These are phyloP conservation scores for Danaus chrysippus DNA, from an alignment of 2,888 invertebrate species.

Conservation along the genomic window DNA sequence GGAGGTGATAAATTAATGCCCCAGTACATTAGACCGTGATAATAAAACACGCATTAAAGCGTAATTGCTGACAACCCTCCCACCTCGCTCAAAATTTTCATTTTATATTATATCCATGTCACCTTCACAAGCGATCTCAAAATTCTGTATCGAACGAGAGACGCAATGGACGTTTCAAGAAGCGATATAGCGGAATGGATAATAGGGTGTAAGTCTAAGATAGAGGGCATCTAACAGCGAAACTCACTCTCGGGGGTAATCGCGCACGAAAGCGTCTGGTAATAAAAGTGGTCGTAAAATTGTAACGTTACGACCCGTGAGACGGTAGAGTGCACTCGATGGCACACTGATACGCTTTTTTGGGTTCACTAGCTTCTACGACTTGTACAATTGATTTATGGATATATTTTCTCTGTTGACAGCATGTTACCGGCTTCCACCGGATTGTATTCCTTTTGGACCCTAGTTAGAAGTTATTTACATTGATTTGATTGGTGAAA, in stretches of 20 bases:
- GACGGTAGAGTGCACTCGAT: conserved; percentile 71
- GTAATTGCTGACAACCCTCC: conserved; percentile 67
- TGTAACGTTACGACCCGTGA: conserved; percentile 75
- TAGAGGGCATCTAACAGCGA: conserved; percentile 71
- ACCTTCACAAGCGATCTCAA: conserved; percentile 9
- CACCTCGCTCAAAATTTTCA: conserved; percentile 31
- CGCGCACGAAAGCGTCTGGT: conserved; percentile 78
- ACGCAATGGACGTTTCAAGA: conserved; percentile 47
- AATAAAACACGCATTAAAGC: conserved; percentile 77
- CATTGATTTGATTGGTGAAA: conserved; percentile 13
- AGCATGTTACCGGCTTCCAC: conserved; percentile 34
- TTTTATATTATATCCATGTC: conserved; percentile 40
- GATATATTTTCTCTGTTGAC: conserved; percentile 51
- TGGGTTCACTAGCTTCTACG: conserved; percentile 49
- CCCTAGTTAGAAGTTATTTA: conserved; percentile 23
- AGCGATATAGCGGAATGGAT: conserved; percentile 39
- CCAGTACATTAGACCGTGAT: conserved; percentile 75
- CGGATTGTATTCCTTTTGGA: conserved; percentile 26
- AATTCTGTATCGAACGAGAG: conserved; percentile 16
- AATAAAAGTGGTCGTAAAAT: conserved; percentile 77
- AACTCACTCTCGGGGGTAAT: conserved; percentile 79
- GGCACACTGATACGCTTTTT: conserved; percentile 72
- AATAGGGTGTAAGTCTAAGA: conserved; percentile 50
- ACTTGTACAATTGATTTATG: conserved; percentile 61
- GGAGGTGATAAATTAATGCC: conserved; percentile 76